Base-by-base conservation (phyloP, 2,888 invertebrate species). In the Orthosia gothica region DNA sequence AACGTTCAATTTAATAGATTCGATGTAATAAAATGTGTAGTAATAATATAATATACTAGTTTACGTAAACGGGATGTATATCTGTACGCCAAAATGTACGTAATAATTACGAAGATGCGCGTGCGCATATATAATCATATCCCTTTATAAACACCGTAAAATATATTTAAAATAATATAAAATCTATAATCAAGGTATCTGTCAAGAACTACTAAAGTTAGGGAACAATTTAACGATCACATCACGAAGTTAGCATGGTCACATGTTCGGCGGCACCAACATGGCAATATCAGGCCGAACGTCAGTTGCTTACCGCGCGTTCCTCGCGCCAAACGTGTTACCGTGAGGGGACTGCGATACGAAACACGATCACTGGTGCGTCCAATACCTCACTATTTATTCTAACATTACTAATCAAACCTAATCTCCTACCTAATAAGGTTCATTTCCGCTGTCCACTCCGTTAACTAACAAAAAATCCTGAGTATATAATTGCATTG, bases 221-320 rank as follows among this genome's bases (percentile, higher is more conserved):
- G 66, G 82, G 74, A 90, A 88, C 85, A 89, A 87, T 89, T 90
- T 91, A 92, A 93, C 91, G 91, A 90, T 90, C 92, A 88, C 91
- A 92, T 94, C 93, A 93, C 92, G 94, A 93, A 93, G 92, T 90
- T 89, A 86, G 81, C 91, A 87, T 90, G 91, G 92, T 95, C 96
- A 96, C 96, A 95, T 95, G 95, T 87, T 90, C 91, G 88, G 91
- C 81, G 89, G 91, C 92, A 93, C 95, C 95, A 95, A 95, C 95
- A 92, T 94, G 84, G 87, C 91, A 89, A 90, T 85, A 88, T 86
- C 74, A 81, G 74, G 76, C 70, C 70, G 73, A 87, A 86, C 86
- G 86, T 91, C 93, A 95, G 95, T 96, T 90, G 85, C 88, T 90
- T 88, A 86, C 87, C 89, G 95, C 95, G 95, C 95, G 95, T 89